Evolutionary conservation across 2,888 invertebrate genomes (phyloP), one percentile per base, ranked within the genome.

Genomic region (Apotomis betuletana): DNA sequence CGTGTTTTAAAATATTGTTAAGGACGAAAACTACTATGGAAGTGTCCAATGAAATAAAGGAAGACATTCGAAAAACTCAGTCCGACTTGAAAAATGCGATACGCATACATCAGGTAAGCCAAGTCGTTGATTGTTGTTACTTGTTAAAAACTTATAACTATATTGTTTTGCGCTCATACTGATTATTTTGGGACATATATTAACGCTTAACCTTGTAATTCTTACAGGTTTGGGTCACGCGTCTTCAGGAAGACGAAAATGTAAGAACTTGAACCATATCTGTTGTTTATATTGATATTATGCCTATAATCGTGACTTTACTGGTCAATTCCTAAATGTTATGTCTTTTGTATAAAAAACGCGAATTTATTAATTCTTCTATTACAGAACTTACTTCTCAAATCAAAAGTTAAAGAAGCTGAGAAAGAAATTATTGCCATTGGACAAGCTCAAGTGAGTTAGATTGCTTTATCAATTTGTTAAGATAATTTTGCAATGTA

Each of bases 11-110:
- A 60, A 59, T 44, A 36, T 57, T 57, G 64, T 9, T 63, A 9
- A 46, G 9, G 51, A 61, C 54, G 57, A 74, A 46, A 75, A 58
- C 62, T 69, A 75, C 70, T 69, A 95, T 95, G 95, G 94, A 95
- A 93, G 94, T 95, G 78, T 94, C 95, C 74, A 94, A 94, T 83
- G 92, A 94, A 86, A 93, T 95, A 82, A 94, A 94, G 81, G 94
- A 94, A 87, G 94, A 95, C 81, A 95, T 95, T 84, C 90, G 94
- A 73, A 91, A 91, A 87, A 94, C 94, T 76, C 95, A 95, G 84
- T 90, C 90, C 72, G 94, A 95, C 81, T 90, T 95, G 81, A 94
- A 94, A 91, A 94, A 94, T 84, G 95, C 95, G 75, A 95, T 95
- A 81, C 91, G 94, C 81, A 90, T 94, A 85, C 95, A 95, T 90